Evolutionary conservation across 2,113 vertebrate species (phyloP).

Genomic region (Colossoma macropomum): DNA sequence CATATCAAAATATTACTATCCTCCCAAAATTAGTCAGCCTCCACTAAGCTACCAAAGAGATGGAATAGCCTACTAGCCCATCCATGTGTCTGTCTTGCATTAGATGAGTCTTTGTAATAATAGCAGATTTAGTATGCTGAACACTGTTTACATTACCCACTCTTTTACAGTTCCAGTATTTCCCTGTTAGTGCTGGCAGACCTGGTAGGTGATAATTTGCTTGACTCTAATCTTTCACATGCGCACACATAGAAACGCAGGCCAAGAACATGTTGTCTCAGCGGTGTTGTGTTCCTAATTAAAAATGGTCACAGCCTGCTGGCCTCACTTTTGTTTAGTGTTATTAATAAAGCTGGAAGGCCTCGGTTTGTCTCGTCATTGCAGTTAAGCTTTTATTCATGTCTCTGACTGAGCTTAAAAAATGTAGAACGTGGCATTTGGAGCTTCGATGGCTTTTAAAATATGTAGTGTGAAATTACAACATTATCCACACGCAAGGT

Average conservation of each 20-base stretch:
- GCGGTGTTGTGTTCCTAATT: slow-evolving; percentile 42
- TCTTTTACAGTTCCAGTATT: slow-evolving; percentile 13
- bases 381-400: slow-evolving; percentile 51
- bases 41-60: not conserved
- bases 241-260: slow-evolving; percentile 20
- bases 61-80: not conserved
- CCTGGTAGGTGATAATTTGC: slow-evolving; percentile 11
- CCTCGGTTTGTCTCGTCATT: slow-evolving; percentile 34
- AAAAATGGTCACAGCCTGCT: slow-evolving; percentile 36
- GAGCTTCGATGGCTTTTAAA: slow-evolving; percentile 16
- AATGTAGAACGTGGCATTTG: slow-evolving; percentile 5
- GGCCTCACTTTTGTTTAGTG: slow-evolving; percentile 40
- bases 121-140: slow-evolving; percentile 35
- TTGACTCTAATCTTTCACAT: slow-evolving; percentile 39
- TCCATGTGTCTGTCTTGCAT: slow-evolving; percentile 20
- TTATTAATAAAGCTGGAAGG: slow-evolving; percentile 47
- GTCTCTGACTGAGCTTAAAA: slow-evolving; percentile 35
- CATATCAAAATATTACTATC: not conserved
- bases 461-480: slow-evolving; percentile 35
- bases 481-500: slow-evolving; percentile 10
- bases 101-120: slow-evolving; percentile 26
- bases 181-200: slow-evolving; percentile 17
- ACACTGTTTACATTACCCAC: slow-evolving; percentile 40
- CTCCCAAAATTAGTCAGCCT: not conserved
- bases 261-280: slow-evolving; percentile 1